Conservation (phyloP, 2,797 vertebrate species). For the Melanotaenia parkinsoni region DNA sequence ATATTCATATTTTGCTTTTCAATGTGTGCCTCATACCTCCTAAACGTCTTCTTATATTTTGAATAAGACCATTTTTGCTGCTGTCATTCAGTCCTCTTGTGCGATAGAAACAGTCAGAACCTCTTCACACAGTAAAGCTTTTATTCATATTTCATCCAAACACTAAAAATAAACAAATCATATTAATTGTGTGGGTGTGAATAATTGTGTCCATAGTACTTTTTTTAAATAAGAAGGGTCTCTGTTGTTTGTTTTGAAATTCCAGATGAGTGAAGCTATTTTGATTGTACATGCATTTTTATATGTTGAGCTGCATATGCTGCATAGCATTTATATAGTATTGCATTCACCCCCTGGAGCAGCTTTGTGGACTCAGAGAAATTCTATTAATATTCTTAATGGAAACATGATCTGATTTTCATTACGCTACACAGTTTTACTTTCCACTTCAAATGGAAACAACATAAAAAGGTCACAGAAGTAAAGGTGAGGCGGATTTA, state of each 20-base stretch:
- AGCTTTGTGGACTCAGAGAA: slow-evolving; percentile 25
- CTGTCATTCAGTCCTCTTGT: too few species aligned
- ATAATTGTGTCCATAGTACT: not conserved
- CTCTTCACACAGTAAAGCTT: not conserved
- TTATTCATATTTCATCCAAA: not conserved
- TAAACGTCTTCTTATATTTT: not conserved
- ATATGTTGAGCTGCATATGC: not conserved
- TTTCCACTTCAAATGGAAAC: slow-evolving; percentile 43
- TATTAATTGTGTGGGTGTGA: not conserved
- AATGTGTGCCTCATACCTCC: not conserved
- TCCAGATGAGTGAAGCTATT: not conserved
- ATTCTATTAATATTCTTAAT: slow-evolving; percentile 25
- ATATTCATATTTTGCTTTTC: not conserved
- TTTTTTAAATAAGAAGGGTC: not conserved
- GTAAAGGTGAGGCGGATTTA: slow-evolving; percentile 59
- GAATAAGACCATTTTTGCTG: not conserved
- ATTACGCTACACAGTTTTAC: slow-evolving; percentile 34
- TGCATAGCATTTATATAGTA: not conserved
- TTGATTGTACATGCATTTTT: not conserved
- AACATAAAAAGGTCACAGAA: slow-evolving; percentile 31
- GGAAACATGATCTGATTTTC: slow-evolving; percentile 42
- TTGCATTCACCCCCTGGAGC: not conserved
- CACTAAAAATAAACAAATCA: not conserved
- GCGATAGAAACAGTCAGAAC: not conserved
- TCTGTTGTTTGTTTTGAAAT: not conserved